Base-by-base conservation (phyloP, 2,888 invertebrate species). In the Ellobium chinense region DNA sequence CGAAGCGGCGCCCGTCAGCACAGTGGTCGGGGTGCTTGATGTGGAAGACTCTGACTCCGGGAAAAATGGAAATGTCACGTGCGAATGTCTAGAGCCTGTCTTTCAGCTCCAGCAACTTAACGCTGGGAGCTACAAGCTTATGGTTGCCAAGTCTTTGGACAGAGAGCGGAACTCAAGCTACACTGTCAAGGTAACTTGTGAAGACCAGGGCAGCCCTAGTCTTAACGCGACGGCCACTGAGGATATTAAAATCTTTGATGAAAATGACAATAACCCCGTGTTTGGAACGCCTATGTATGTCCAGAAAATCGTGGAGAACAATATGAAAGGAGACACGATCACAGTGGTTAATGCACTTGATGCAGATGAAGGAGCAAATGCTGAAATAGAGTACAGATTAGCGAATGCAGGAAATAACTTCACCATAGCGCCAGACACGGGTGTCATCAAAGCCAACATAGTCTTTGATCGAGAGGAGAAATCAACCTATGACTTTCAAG, bases 271-370 rank as follows among this genome's bases (percentile, higher is more conserved):
- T 72, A 62, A 54, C 24, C 99, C 99, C 0, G 95, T 95, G 4
- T 99, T 99, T 82, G 72, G 97, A 0, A 95, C 36, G 9, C 14
- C 54, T 2, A 36, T 34, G 1, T 78, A 72, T 34, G 31, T 21
- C 21, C 69, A 60, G 1, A 18, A 18, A 5, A 78, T 78, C 18
- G 18, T 72, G 29, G 78, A 78, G 29, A 78, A 78, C 65, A 78
- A 97, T 37, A 99, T 99, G 93, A 96, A 97, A 2, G 97, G 97
- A 1, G 96, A 96, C 21, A 95, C 97, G 1, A 97, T 97, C 0
- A 96, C 97, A 0, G 97, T 97, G 0, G 96, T 98, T 0, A 95
- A 97, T 0, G 97, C 78, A 5, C 34, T 39, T 9, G 78, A 97
- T 0, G 94, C 98, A 0, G 96, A 97, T 85, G 98, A 56, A 4